Conservation (phyloP, 2,888 invertebrate species). For the Coleophora deauratella region DNA sequence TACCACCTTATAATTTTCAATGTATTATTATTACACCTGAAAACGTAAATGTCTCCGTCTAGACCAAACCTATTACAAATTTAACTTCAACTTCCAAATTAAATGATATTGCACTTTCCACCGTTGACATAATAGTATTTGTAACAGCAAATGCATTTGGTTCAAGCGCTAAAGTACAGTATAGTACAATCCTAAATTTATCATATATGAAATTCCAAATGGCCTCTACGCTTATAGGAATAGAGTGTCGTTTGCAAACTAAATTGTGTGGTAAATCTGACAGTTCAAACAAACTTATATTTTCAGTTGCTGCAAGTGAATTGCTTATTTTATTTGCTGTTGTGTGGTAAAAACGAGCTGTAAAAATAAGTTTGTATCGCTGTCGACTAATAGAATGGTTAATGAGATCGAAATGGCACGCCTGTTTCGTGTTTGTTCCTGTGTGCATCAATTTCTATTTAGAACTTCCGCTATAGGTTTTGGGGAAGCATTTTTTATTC, state of each 20-base stretch:
- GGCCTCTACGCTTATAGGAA: too few relatives aligned
- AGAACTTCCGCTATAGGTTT: too few relatives aligned
- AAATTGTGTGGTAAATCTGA: too few relatives aligned
- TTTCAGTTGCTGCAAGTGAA: not conserved
- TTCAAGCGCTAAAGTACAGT: not conserved
- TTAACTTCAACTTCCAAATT: not conserved
- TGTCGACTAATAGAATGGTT: slow-evolving; percentile 35
- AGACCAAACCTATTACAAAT: slow-evolving; percentile 1
- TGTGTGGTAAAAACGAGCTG: not conserved
- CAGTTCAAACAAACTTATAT: not conserved
- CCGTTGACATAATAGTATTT: not conserved
- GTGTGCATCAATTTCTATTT: slow-evolving; percentile 3
- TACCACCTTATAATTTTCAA: slow-evolving; percentile 3
- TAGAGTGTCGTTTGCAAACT: too few relatives aligned
- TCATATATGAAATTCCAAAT: too few relatives aligned
- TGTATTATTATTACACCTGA: slow-evolving; percentile 5
- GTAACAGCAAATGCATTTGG: slow-evolving; percentile 1
- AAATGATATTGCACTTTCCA: not conserved
- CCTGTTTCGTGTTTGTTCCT: slow-evolving; percentile 18
- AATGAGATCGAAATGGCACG: slow-evolving; percentile 23
- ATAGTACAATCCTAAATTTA: too few relatives aligned
- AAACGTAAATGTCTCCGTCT: not conserved
- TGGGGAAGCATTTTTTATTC: too few relatives aligned
- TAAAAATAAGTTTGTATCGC: slow-evolving; percentile 7
- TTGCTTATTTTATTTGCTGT: not conserved